phyloP scores from a whole-genome alignment of 2,113 vertebrate genomes.

The Climacteris rufus region DNA sequence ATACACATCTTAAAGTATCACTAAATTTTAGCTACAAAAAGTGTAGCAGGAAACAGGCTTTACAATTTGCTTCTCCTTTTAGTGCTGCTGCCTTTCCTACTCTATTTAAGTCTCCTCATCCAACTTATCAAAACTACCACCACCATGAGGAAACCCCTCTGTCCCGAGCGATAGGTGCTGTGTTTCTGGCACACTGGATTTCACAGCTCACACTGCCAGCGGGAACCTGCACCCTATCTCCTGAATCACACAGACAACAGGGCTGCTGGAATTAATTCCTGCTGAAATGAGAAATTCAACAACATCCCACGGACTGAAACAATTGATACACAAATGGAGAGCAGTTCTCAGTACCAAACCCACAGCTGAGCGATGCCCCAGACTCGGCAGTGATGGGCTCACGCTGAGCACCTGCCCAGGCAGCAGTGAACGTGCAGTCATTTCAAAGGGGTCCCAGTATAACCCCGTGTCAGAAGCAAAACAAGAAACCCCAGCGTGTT shows the following conservation, averaged over 20 bases:
- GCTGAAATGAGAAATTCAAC: background rate
- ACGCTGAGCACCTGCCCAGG: background rate
- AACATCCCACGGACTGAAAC: background rate
- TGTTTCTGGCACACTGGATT: background rate
- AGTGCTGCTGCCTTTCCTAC: background rate
- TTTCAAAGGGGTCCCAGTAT: background rate
- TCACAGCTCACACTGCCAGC: background rate
- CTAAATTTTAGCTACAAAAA: background rate
- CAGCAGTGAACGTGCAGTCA: fast-evolving
- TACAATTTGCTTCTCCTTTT: background rate
- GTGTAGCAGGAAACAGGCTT: background rate
- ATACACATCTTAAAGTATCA: background rate
- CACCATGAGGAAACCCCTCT: background rate
- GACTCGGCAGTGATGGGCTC: background rate
- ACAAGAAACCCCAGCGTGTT: background rate
- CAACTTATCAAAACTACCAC: background rate
- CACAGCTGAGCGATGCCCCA: background rate
- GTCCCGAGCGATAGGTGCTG: fast-evolving
- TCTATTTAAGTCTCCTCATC: background rate
- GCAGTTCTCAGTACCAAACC: background rate
- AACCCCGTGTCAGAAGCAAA: background rate
- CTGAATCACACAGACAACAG: background rate
- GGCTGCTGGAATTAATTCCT: background rate
- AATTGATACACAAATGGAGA: fast-evolving
- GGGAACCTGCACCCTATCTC: background rate